Base-by-base conservation (phyloP, 2,113 vertebrate species). In the Elgaria multicarinata region DNA sequence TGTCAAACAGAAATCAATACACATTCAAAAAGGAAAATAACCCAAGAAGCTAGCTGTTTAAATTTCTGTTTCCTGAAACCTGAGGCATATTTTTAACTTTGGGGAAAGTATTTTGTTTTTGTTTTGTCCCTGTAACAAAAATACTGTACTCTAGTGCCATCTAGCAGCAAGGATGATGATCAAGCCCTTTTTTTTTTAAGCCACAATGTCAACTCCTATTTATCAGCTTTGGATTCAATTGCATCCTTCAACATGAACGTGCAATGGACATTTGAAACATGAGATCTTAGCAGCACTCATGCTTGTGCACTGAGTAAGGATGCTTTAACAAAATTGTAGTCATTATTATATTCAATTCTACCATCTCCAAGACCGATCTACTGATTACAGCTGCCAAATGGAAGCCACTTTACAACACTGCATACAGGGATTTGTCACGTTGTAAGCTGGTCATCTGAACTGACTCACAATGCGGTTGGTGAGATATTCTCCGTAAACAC, bases 131-230 rank as follows among this genome's bases (percentile, higher is more conserved):
- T 69, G 64, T 26, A 64, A 76, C 10, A 3, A 33, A 69, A 78
- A 85, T 0, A 10, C 7, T 74, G 94, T 93, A 84, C 76, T 84
- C 85, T 89, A 77, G 93, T 89, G 66, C 96, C 95, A 94, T 84
- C 94, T 94, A 94, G 93, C 83, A 93, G 95, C 12, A 83, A 18
- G 5, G 8, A 28, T 36, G 12, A 87, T 44, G 9, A 90, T 7
- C 28, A 91, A 76, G 10, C 22, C 39, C n/a, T 66, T 8, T 8
- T 18, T 76, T 66, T 50, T 87, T 76, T 24, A 86, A 64, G 12
- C 9, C 14, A 64, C 13, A 62, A 75, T 46, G 2, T 87, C 12
- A 53, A 42, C 26, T 85, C 1, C 58, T 69, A 62, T 67, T 76
- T 50, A 77, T 67, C 26, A 20, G 12, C 9, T 39, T 50, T 79